Percentiles rank a stretch among this genome's conserved stretches.
phyloP scores from a whole-genome alignment of 2,888 invertebrate species.

The Hirtodrosophila duncani region DNA sequence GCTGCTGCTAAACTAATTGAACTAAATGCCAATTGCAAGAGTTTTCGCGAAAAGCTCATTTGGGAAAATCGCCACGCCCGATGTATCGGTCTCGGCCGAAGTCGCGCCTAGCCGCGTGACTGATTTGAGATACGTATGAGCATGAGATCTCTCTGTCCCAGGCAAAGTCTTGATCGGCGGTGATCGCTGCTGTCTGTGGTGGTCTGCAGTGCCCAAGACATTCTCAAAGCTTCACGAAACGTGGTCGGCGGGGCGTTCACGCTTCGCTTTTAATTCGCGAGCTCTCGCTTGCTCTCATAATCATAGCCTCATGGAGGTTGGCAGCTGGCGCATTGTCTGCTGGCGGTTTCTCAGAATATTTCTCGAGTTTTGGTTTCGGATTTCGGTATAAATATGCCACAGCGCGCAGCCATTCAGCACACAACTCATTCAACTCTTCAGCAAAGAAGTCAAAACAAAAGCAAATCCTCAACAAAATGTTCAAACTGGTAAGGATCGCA shows the following conservation, averaged over 20 bases:
- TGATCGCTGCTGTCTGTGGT: neutral
- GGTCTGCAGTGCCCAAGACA: constrained; percentile 27
- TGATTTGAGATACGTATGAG: constrained; percentile 33
- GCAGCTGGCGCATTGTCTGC: constrained; percentile 39
- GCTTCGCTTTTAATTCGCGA: too few relatives aligned
- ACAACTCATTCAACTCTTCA: constrained; percentile 72
- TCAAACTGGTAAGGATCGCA: constrained; percentile 78
- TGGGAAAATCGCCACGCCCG: too few relatives aligned
- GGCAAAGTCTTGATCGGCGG: too few relatives aligned
- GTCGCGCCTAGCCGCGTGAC: constrained; percentile 46
- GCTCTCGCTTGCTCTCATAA: neutral
- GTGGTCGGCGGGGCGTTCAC: too few relatives aligned
- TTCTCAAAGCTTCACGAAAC: constrained; percentile 38
- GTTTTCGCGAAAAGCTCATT: constrained; percentile 33
- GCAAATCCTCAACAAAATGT: constrained; percentile 73
- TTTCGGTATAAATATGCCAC: constrained; percentile 77
- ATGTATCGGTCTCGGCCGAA: neutral
- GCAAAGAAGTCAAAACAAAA: constrained; percentile 59
- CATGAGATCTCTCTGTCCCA: constrained; percentile 19
- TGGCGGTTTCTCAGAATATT: constrained; percentile 63
- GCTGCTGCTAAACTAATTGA: constrained; percentile 45
- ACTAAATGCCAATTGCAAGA: constrained; percentile 27
- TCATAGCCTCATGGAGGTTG: constrained; percentile 5
- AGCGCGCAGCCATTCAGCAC: constrained; percentile 73
- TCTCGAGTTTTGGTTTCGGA: constrained; percentile 46